Conservation (phyloP, 2,888 invertebrate species). For the Latrodectus hesperus region DNA sequence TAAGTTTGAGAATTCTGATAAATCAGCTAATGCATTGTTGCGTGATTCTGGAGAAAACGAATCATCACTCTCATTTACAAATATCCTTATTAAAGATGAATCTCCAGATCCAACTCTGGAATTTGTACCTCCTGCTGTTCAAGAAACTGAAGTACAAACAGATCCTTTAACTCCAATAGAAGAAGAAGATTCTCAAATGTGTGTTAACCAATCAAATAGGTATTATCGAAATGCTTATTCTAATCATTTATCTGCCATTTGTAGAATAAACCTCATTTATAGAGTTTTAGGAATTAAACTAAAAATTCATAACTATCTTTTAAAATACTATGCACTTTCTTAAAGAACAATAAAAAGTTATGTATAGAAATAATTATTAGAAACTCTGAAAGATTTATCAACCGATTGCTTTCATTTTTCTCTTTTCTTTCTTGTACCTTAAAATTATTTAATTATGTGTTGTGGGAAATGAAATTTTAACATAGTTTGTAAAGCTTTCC, state of each 20-base stretch:
- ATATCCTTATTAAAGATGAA: slow-evolving; percentile 48
- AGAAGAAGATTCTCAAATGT: slow-evolving; percentile 38
- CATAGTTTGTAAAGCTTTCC: too few species aligned
- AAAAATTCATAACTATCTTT: too few species aligned
- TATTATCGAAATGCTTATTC: neutral
- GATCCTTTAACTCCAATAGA: slow-evolving; percentile 37
- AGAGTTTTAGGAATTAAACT: too few species aligned
- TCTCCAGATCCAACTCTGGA: slow-evolving; percentile 21
- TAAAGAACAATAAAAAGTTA: too few species aligned
- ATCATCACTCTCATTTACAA: slow-evolving; percentile 22
- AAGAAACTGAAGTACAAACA: slow-evolving; percentile 58
- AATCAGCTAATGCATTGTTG: neutral
- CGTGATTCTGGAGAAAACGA: slow-evolving; percentile 23
- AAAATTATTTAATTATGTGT: too few species aligned
- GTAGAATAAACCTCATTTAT: too few species aligned
- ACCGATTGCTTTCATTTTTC: too few species aligned
- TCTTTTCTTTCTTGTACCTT: too few species aligned
- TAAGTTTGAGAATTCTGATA: slow-evolving; percentile 41
- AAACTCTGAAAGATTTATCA: too few species aligned
- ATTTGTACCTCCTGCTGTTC: slow-evolving; percentile 31
- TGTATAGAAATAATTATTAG: too few species aligned
- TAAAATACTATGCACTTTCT: too few species aligned
- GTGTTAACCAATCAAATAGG: slow-evolving; percentile 16
- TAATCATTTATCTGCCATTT: neutral
- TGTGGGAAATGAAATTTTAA: too few species aligned